Base-by-base conservation (phyloP, 2,113 vertebrate genomes). In the Calyptommatus sinebrachiatus region DNA sequence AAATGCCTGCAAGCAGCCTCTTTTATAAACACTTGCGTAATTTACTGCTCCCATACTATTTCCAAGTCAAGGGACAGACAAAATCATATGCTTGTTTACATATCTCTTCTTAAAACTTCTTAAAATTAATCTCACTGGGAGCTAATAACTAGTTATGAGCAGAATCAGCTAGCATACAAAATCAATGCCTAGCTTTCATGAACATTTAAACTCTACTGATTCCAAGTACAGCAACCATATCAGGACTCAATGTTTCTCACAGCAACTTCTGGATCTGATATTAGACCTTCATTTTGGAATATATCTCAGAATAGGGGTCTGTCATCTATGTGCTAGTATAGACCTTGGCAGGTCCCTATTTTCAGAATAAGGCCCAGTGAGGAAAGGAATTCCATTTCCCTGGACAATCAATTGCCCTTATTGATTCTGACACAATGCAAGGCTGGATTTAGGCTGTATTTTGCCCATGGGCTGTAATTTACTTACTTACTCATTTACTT, bases 21-120 rank as follows among this genome's bases (percentile, higher is more conserved):
- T 50, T 9, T 9, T 50, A 50, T 50, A 50, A 50, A 6, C 68
- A 70, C 66, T 41, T 61, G 84, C 80, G 45, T 90, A 88, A 86
- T n/a, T 71, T 80, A 8, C 1, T 10, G 14, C 86, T 87, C 84
- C 72, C 76, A n/a, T 31, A n/a, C 53, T 78, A 91, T 85, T 77
- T 83, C 88, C 86, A 86, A 83, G 60, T n/a, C 82, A 87, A 86
- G 76, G 67, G 28, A 18, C 2, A 63, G 80, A 84, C 14, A 29
- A 57, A 83, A 81, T 61, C 90, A 83, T 86, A 81, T 85, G 81
- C 69, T 86, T 78, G 73, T 82, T 84, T 12, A 67, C 29, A 67
- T 31, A 9, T 14, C 65, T 14, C 65, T 67, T 29, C 62, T 63
- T 9, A 50, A 50, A 50, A 50, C 48, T 14, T 50, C 48, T 50